phyloP scores from a whole-genome alignment of 2,888 invertebrate species.

The Spodoptera littoralis region DNA sequence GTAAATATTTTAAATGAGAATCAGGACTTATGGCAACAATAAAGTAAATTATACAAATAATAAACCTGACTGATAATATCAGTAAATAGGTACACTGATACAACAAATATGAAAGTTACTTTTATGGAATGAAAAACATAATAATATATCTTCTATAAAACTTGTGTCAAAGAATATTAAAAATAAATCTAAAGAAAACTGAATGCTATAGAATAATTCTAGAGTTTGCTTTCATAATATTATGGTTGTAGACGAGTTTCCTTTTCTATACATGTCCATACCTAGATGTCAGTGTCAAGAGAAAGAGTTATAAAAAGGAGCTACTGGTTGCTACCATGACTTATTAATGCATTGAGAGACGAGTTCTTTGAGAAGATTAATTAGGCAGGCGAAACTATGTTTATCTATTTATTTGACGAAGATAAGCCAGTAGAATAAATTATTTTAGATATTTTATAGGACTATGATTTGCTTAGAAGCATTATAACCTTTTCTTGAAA shows the following conservation, averaged over 20 bases:
- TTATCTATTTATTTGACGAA: too few species aligned
- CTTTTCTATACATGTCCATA: slow-evolving; percentile 35
- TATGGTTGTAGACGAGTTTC: slow-evolving; percentile 37
- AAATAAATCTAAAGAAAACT: slow-evolving; percentile 28
- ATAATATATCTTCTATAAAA: background rate
- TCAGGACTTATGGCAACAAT: too few species aligned
- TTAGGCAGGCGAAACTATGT: slow-evolving; percentile 1
- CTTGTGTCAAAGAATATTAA: background rate
- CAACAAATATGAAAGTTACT: background rate
- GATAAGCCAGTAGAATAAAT: background rate
- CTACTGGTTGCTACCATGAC: slow-evolving; percentile 16
- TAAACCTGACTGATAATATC: too few species aligned
- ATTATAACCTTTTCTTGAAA: too few species aligned
- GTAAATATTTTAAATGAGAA: too few species aligned
- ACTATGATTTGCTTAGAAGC: too few species aligned
- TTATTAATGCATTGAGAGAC: slow-evolving; percentile 11
- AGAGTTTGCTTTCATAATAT: slow-evolving; percentile 27
- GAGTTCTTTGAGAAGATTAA: slow-evolving; percentile 10
- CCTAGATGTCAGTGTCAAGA: slow-evolving; percentile 29
- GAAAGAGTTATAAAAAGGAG: slow-evolving; percentile 29
- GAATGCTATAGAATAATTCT: slow-evolving; percentile 30
- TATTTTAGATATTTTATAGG: background rate
- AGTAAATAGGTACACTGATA: too few species aligned
- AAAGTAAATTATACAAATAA: too few species aligned
- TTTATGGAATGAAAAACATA: background rate